A percentile compares a stretch with the other conserved stretches of the same genome.
Conservation (phyloP, 2,888 invertebrate species). For the Tiliacea aurago region DNA sequence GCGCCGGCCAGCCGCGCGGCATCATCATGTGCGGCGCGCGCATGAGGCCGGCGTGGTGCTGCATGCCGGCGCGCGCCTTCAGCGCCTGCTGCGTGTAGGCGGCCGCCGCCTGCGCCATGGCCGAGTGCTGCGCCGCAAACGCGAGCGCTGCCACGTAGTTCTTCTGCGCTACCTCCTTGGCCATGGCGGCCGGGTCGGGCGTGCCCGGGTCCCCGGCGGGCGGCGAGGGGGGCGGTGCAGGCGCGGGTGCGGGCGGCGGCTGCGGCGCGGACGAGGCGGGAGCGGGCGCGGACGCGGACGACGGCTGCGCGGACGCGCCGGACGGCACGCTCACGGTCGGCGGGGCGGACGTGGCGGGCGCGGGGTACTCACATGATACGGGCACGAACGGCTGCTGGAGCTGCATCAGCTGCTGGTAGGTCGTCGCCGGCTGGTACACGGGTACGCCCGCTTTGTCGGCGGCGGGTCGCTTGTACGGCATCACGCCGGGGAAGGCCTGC, state of each 20-base stretch:
- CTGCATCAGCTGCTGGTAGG: conserved; percentile 98
- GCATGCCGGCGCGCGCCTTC: conserved; percentile 93
- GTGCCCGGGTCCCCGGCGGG: conserved; percentile 71
- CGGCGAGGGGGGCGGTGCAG: conserved; percentile 72
- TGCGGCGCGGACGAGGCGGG: conserved; percentile 71
- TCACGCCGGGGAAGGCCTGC: conserved; percentile 98
- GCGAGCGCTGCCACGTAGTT: conserved; percentile 93
- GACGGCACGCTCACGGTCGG: conserved; percentile 91
- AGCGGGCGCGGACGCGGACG: conserved; percentile 84
- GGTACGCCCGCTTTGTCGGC: conserved; percentile 99
- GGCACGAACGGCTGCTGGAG: conserved; percentile 98
- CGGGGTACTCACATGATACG: conserved; percentile 99
- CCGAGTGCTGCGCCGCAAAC: conserved; percentile 87
- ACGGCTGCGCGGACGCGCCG: conserved; percentile 74
- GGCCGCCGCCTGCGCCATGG: conserved; percentile 86
- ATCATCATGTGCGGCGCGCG: conserved; percentile 87
- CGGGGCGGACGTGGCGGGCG: conserved; percentile 92
- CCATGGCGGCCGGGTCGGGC: conserved; percentile 88
- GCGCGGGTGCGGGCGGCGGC: conserved; percentile 89
- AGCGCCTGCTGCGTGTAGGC: conserved; percentile 91
- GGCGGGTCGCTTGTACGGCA: conserved; percentile 98
- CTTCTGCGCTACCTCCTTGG: conserved; percentile 96
- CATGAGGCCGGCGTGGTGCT: conserved; percentile 76
- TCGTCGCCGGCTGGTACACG: conserved; percentile 98
- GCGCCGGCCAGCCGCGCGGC: conserved; percentile 86